Evolutionary conservation across 1,140 invertebrate genomes (phyloP), one percentile per base, ranked within the genome.

Genomic region (Scaptomyza graminum): DNA sequence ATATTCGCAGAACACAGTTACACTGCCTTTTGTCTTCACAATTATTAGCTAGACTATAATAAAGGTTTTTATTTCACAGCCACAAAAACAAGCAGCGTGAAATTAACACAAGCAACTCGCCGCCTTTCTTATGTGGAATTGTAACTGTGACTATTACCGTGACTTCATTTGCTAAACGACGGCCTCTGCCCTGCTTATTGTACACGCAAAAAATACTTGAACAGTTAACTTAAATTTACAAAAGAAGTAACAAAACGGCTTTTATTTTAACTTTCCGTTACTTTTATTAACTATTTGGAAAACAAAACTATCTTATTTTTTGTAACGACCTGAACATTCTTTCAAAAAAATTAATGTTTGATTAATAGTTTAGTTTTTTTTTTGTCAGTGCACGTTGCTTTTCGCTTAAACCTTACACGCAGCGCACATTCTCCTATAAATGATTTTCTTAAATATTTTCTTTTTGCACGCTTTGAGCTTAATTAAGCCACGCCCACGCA

Each of bases 21-120:
- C 34, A 47, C 41, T 52, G 65, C 57, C 61, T 60, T 61, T 54
- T 77, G 65, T 63, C 70, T 57, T 47, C 34, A 64, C 59, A 71
- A 62, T 71, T 78, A 82, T 78, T 68, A 78, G 62, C 59, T 52
- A 50, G 49, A 69, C 54, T 57, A 75, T 71, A 82, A 78, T 77
- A 56, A 75, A 67, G 57, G 59, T 55, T 75, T 78, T 75, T 72
- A 75, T 72, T 78, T 75, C 72, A 72, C 63, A 67, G 62, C 67
- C 54, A 51, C 59, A 60, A 64, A 66, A 57, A 59, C 57, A 72
- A 43, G 55, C 44, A 67, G 49, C 66, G 41, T 66, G 47, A 71
- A 77, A 71, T 66, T 71, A 71, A 44, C 62, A 70, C 31, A 15
- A 44, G 46, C 15, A 16, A 37, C 4, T 3, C 8, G 31, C 49